These are phyloP conservation scores for Sinella curviseta DNA, from an alignment of 1,140 invertebrate genomes.

Conservation along the genomic window DNA sequence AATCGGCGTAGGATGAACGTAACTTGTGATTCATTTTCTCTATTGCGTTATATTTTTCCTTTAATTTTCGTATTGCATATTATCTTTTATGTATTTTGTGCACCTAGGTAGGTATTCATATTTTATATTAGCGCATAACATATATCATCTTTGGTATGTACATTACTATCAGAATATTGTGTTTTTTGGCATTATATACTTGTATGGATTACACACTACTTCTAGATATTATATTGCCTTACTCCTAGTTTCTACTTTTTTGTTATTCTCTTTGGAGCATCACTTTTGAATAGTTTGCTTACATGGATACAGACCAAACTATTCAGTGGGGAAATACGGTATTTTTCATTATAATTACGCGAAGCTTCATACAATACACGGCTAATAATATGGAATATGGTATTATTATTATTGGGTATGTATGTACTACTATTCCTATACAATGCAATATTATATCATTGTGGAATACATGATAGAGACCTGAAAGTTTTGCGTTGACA, in stretches of 20 bases:
- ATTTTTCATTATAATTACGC: conserved; percentile 10
- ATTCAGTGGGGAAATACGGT: not conserved
- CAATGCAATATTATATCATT: not conserved
- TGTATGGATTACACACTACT: not conserved
- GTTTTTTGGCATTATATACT: not conserved
- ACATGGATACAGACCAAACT: not conserved
- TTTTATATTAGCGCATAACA: not conserved
- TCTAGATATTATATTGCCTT: not conserved
- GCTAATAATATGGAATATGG: no score
- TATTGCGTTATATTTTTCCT: no score
- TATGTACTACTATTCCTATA: no score
- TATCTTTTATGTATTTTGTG: conserved; percentile 18
- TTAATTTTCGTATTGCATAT: no score
- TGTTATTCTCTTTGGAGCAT: conserved; percentile 15
- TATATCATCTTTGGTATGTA: not conserved
- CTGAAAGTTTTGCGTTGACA: not conserved
- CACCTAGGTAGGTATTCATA: conserved; percentile 29
- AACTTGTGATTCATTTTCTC: no score
- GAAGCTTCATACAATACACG: conserved; percentile 11
- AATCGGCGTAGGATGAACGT: not conserved
- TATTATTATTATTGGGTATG: no score
- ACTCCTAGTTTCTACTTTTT: not conserved
- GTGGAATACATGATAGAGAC: not conserved
- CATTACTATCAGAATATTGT: not conserved
- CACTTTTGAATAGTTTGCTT: conserved; percentile 1